Conservation (phyloP, 2,113 vertebrate species). For the Phylloscopus trochiloides region DNA sequence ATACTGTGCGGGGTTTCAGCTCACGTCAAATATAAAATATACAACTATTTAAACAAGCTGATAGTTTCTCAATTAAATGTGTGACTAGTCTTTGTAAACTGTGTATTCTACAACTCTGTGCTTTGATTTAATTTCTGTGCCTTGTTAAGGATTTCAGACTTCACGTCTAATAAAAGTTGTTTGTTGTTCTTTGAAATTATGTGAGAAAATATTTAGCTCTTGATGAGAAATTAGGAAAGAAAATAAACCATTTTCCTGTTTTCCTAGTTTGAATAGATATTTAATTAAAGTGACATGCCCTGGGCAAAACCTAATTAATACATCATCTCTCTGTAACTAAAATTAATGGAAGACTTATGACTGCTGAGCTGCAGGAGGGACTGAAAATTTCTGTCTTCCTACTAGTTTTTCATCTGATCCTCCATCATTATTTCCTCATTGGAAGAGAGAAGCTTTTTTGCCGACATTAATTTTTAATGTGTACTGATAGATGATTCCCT, state of each 20-base stretch:
- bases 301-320: conserved; percentile 38
- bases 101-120: neutral
- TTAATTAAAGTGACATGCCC: conserved; percentile 39
- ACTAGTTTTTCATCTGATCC: neutral
- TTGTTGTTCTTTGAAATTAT: neutral
- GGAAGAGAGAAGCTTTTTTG: neutral
- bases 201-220: neutral
- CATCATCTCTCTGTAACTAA: neutral
- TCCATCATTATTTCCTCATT: neutral
- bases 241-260: conserved; percentile 26
- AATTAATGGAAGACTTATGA: neutral
- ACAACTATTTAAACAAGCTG: neutral
- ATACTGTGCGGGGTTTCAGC: neutral
- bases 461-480: neutral
- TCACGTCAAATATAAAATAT: neutral
- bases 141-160: neutral
- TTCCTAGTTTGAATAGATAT: conserved; percentile 30
- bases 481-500: neutral
- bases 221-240: conserved; percentile 27
- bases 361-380: neutral
- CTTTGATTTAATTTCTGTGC: conserved; percentile 10
- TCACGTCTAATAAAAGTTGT: neutral
- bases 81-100: neutral
- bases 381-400: neutral
- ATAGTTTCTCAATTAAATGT: neutral